Conservation (phyloP, 2,797 vertebrate species). For the Nasua narica region DNA sequence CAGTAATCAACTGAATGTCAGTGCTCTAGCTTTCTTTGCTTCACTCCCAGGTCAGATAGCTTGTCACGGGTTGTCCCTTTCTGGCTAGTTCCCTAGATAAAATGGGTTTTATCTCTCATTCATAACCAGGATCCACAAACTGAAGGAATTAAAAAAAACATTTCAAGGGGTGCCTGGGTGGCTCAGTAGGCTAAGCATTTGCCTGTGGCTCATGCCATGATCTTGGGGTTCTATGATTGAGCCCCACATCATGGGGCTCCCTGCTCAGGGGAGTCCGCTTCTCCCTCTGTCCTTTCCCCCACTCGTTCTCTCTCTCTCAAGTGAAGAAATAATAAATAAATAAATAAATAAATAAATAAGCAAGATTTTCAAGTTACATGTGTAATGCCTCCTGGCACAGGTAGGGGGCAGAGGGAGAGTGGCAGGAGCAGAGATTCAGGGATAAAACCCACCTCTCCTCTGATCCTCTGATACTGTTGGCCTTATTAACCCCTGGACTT, state of each 20-base stretch:
- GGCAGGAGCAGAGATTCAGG: neutral
- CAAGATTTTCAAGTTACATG: neutral
- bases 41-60: neutral
- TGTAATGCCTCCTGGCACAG: neutral
- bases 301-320: too few species aligned
- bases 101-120: neutral
- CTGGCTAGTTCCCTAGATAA: neutral
- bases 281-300: too few species aligned
- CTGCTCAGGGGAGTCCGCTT: too few species aligned
- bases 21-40: neutral
- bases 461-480: neutral
- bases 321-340: too few species aligned
- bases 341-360: too few species aligned
- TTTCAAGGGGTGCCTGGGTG: neutral
- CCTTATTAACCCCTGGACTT: neutral
- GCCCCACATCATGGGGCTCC: too few species aligned
- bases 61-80: neutral
- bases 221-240: too few species aligned
- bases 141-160: neutral
- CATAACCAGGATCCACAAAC: neutral
- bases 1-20: neutral
- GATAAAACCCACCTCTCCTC: neutral
- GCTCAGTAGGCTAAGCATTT: too few species aligned
- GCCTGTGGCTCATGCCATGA: too few species aligned
- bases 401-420: neutral